Evolutionary conservation across 2,888 invertebrate species (phyloP).

Genomic region (Cistogaster globosa): DNA sequence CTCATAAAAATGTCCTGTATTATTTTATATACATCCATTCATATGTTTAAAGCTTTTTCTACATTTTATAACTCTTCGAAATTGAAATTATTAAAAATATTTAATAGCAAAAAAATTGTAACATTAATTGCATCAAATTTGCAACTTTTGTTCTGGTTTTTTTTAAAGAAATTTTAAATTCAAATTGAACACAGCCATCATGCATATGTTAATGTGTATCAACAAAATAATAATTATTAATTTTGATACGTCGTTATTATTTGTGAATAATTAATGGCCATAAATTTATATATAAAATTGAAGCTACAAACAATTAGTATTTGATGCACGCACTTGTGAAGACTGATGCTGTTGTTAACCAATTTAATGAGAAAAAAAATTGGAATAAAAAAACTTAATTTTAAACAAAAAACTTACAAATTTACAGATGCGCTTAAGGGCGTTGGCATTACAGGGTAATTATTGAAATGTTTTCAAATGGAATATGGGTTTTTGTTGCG

Average conservation of each 20-base stretch:
- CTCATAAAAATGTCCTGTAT: too few relatives aligned
- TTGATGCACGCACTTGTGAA: slow-evolving; percentile 21
- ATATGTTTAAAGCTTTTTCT: too few relatives aligned
- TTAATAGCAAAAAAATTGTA: slow-evolving; percentile 33
- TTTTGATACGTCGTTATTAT: slow-evolving; percentile 31
- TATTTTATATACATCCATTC: too few relatives aligned
- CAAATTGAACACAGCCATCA: neutral
- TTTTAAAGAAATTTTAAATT: neutral
- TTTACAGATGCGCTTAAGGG: too few relatives aligned
- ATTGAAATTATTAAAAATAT: slow-evolving; percentile 4
- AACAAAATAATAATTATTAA: slow-evolving; percentile 35
- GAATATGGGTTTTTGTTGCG: too few relatives aligned
- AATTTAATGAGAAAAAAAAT: neutral
- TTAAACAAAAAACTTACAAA: too few relatives aligned
- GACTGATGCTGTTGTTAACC: slow-evolving; percentile 56
- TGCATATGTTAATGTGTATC: neutral
- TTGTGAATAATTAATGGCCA: slow-evolving; percentile 45
- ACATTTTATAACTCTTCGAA: neutral
- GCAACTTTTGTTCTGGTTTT: slow-evolving; percentile 21
- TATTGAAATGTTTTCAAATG: too few relatives aligned
- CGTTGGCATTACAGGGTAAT: too few relatives aligned
- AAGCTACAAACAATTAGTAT: neutral
- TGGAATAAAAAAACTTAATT: too few relatives aligned
- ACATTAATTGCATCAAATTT: slow-evolving; percentile 58
- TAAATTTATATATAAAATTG: slow-evolving; percentile 49